Conservation (phyloP, 2,888 invertebrate species). For the Caenorhabditis sinica region DNA sequence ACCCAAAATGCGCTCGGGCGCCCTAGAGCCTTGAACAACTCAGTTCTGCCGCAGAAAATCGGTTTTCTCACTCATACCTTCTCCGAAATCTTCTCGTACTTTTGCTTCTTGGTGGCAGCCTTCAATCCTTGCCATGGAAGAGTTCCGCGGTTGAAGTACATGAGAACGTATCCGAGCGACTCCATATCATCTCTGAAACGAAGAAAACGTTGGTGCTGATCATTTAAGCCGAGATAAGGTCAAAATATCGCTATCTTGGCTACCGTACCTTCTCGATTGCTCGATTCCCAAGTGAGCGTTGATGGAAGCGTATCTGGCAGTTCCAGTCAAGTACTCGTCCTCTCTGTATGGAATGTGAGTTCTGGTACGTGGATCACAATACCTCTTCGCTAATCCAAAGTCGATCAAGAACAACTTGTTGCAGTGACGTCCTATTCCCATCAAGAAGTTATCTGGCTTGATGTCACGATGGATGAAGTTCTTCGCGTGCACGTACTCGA, state of each 20-base stretch:
- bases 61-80: slow-evolving; percentile 99
- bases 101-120: no score
- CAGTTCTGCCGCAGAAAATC: slow-evolving; percentile 95
- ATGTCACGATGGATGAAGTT: no score
- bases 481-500: no score
- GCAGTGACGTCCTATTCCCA: slow-evolving; percentile 98
- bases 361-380: slow-evolving; percentile 93
- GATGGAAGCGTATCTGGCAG: slow-evolving; percentile 97
- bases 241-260: background rate
- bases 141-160: no score
- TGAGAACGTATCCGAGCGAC: no score
- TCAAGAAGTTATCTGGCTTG: slow-evolving; percentile 96
- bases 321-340: slow-evolving; percentile 96
- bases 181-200: slow-evolving; percentile 74
- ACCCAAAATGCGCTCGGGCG: no score
- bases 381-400: slow-evolving; percentile 99
- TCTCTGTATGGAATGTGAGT: no score
- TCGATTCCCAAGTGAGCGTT: slow-evolving; percentile 95
- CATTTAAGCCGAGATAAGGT: no score
- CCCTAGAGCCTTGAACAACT: slow-evolving; percentile 96
- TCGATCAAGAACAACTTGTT: slow-evolving; percentile 98
- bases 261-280: slow-evolving; percentile 78
- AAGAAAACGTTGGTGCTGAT: no score
- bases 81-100: no score
- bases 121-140: no score